phyloP scores from a whole-genome alignment of 1,140 invertebrate genomes.

The Caerostris extrusa region DNA sequence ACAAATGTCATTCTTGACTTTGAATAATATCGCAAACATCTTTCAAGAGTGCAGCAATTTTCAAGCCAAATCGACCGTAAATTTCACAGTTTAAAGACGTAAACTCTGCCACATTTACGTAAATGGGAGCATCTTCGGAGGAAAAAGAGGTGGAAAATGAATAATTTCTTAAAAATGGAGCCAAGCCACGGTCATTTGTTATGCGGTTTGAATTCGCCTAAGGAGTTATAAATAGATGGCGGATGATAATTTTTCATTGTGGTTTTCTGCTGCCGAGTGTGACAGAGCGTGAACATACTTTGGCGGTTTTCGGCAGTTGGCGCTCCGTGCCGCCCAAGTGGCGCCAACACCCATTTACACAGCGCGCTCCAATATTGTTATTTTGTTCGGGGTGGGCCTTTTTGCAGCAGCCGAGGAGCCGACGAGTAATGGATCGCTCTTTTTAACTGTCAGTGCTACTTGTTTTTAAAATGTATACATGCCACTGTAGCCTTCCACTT shows the following conservation, averaged over 20 bases:
- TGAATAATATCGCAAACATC: neutral
- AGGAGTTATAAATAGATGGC: conserved; percentile 46
- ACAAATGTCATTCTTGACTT: neutral
- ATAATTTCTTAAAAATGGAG: conserved; percentile 21
- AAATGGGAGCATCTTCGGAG: neutral
- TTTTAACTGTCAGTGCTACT: neutral
- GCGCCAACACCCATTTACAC: conserved; percentile 59
- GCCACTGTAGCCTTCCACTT: neutral
- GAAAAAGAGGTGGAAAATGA: conserved; percentile 1
- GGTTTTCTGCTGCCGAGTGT: conserved; percentile 40
- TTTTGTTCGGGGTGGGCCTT: conserved; percentile 28
- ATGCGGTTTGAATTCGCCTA: conserved; percentile 59
- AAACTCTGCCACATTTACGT: neutral
- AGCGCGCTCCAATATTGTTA: conserved; percentile 16
- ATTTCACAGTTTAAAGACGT: neutral
- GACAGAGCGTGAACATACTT: conserved; percentile 73
- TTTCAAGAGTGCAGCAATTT: neutral
- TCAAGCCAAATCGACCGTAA: neutral
- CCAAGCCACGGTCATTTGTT: conserved; percentile 31
- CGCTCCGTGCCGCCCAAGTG: conserved; percentile 57
- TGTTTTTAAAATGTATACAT: conserved; percentile 8
- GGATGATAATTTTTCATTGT: conserved; percentile 72
- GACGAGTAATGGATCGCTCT: neutral
- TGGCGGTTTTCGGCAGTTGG: conserved; percentile 66
- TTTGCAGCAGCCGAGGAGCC: neutral